Percentiles rank a stretch among this genome's conserved stretches.
phyloP scores from a whole-genome alignment of 2,797 vertebrate species.

The Apogon talboti region DNA sequence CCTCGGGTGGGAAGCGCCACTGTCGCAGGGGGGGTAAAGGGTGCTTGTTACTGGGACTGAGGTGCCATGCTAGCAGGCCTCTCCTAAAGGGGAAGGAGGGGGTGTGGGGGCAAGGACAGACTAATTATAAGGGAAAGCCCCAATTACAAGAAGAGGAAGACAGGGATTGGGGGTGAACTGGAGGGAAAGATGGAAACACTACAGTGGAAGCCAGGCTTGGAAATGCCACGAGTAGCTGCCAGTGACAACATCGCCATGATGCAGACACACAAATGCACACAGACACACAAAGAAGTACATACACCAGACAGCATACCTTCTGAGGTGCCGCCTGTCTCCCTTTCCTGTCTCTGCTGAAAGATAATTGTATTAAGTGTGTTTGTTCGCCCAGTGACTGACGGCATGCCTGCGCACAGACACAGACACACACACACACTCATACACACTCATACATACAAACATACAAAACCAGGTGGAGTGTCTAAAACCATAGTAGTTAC shows the following conservation, averaged over 20 bases:
- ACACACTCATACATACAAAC: slow-evolving; percentile 11
- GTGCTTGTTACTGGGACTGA: slow-evolving; percentile 72
- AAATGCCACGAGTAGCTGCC: slow-evolving; percentile 80
- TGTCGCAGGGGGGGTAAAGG: slow-evolving; percentile 53
- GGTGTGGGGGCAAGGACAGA: slow-evolving; percentile 36
- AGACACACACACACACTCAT: slow-evolving; percentile 11
- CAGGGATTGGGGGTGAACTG: slow-evolving; percentile 47
- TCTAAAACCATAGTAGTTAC: slow-evolving; percentile 32
- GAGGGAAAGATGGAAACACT: slow-evolving; percentile 61
- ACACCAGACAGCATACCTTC: slow-evolving; percentile 60
- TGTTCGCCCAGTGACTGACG: slow-evolving; percentile 64
- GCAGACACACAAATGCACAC: slow-evolving; percentile 13
- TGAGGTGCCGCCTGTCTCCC: slow-evolving; percentile 64
- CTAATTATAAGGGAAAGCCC: slow-evolving; percentile 78
- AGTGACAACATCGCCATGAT: slow-evolving; percentile 67
- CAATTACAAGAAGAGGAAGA: slow-evolving; percentile 73
- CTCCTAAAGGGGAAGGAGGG: slow-evolving; percentile 47
- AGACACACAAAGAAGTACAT: slow-evolving; percentile 31
- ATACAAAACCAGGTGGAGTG: slow-evolving; percentile 31
- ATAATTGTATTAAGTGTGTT: slow-evolving; percentile 78
- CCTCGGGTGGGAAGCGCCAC: slow-evolving; percentile 44
- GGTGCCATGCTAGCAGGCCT: slow-evolving; percentile 62
- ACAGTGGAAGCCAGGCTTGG: slow-evolving; percentile 70
- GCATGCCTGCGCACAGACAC: slow-evolving; percentile 15
- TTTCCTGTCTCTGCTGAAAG: slow-evolving; percentile 56